A percentile compares a stretch with the other conserved stretches of the same genome.
Conservation (phyloP, 2,888 invertebrate genomes). For the Chymomyza amoena region DNA sequence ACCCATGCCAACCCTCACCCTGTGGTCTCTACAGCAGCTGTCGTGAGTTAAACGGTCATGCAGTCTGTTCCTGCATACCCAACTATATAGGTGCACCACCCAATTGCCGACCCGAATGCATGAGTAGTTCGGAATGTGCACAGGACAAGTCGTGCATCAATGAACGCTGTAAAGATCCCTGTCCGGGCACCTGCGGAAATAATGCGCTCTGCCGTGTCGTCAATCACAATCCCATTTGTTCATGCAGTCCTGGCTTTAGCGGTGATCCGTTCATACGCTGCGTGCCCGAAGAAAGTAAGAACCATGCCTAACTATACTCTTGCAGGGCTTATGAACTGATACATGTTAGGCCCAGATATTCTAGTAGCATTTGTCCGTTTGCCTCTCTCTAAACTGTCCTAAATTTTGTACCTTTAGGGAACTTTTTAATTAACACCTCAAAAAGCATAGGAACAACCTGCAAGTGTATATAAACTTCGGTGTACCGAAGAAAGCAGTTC, state of each 20-base stretch:
- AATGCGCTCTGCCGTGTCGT: slow-evolving; percentile 90
- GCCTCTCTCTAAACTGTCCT: not conserved
- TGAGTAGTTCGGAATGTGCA: slow-evolving; percentile 89
- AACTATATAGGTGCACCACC: slow-evolving; percentile 90
- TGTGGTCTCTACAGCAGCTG: slow-evolving; percentile 91
- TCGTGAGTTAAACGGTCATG: slow-evolving; percentile 85
- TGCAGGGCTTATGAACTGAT: not conserved
- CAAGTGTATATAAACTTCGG: not conserved
- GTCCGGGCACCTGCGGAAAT: slow-evolving; percentile 89
- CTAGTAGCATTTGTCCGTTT: not conserved
- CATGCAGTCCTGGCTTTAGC: slow-evolving; percentile 85
- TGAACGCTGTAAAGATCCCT: slow-evolving; percentile 90
- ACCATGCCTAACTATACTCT: not conserved
- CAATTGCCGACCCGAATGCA: slow-evolving; percentile 89
- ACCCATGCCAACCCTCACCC: slow-evolving; percentile 85
- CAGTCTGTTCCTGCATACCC: slow-evolving; percentile 89
- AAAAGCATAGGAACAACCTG: not conserved
- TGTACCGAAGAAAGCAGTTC: not conserved
- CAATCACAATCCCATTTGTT: slow-evolving; percentile 92
- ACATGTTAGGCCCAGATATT: not conserved
- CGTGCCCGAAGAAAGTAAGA: slow-evolving; percentile 84
- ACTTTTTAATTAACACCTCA: not conserved
- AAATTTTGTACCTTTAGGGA: too few relatives aligned
- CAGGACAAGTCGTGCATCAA: slow-evolving; percentile 89
- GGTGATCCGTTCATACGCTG: slow-evolving; percentile 92